phyloP scores from a whole-genome alignment of 2,797 vertebrate species.

The Bradypodion pumilum region DNA sequence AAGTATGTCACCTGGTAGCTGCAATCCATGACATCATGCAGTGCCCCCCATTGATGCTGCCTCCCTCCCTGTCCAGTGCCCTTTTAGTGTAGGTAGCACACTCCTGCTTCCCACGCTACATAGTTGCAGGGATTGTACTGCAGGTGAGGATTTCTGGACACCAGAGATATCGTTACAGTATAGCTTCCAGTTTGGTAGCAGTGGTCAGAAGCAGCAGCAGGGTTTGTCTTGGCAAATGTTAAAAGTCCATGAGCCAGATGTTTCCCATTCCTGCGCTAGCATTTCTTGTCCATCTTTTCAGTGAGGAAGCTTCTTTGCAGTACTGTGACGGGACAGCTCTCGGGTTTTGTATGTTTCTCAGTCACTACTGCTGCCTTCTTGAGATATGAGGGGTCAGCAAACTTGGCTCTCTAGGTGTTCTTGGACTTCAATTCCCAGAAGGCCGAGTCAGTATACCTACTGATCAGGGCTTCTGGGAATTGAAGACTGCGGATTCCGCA shows the following conservation, averaged over 20 bases:
- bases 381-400: too few relatives aligned
- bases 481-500: too few relatives aligned
- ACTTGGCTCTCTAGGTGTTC: too few relatives aligned
- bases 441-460: too few relatives aligned
- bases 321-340: background rate
- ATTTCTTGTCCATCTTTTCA: background rate
- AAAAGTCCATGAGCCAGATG: background rate
- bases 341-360: background rate
- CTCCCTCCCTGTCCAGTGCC: too few relatives aligned
- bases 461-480: too few relatives aligned
- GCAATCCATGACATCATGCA: too few relatives aligned
- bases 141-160: background rate
- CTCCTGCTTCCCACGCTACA: background rate
- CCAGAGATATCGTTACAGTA: background rate
- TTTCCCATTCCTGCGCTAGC: background rate
- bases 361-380: background rate
- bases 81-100: too few relatives aligned
- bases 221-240: background rate
- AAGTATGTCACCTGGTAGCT: too few relatives aligned
- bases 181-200: background rate
- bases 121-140: background rate
- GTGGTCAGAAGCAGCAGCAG: background rate
- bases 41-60: too few relatives aligned
- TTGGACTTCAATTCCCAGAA: too few relatives aligned
- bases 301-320: background rate